A percentile compares a stretch with the other conserved stretches of the same genome.
Evolutionary conservation across 2,888 invertebrate species (phyloP).

Genomic region (Mesorhabditis sp.): DNA sequence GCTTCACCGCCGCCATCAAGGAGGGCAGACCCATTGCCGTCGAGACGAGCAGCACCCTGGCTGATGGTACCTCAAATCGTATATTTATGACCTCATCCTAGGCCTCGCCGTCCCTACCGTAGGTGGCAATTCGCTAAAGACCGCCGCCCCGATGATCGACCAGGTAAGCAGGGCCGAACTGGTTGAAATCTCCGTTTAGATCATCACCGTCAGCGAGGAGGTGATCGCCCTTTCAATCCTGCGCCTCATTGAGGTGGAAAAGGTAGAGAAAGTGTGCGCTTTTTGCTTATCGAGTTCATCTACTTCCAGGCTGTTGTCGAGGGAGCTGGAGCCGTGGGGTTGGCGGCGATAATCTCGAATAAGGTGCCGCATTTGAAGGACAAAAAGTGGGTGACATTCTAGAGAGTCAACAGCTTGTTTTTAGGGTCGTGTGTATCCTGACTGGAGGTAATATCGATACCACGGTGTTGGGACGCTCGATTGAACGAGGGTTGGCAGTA

Average conservation of each 20-base stretch:
- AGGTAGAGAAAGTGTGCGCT: slow-evolving; percentile 62
- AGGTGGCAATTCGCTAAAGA: slow-evolving; percentile 79
- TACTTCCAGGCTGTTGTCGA: slow-evolving; percentile 77
- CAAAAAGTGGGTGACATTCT: slow-evolving; percentile 62
- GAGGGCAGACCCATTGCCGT: slow-evolving; percentile 71
- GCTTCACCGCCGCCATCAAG: slow-evolving; percentile 74
- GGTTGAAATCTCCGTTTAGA: slow-evolving; percentile 15
- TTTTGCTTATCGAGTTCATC: slow-evolving; percentile 54
- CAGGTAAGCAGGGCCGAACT: slow-evolving; percentile 20
- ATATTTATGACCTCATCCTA: slow-evolving; percentile 30
- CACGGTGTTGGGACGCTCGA: slow-evolving; percentile 62
- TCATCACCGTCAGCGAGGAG: slow-evolving; percentile 60
- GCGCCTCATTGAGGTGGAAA: slow-evolving; percentile 60
- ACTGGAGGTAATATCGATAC: slow-evolving; percentile 65
- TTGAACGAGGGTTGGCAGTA: slow-evolving; percentile 61
- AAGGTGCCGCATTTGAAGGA: slow-evolving; percentile 75
- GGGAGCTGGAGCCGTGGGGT: slow-evolving; percentile 80
- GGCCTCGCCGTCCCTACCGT: slow-evolving; percentile 79
- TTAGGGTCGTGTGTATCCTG: slow-evolving; percentile 62
- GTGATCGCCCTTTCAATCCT: slow-evolving; percentile 63
- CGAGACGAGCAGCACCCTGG: slow-evolving; percentile 73
- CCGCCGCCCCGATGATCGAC: slow-evolving; percentile 73
- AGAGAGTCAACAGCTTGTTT: slow-evolving; percentile 10
- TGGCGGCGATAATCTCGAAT: slow-evolving; percentile 80
- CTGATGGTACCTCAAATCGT: slow-evolving; percentile 69